Percentiles rank a stretch among this genome's conserved stretches.
phyloP scores from a whole-genome alignment of 2,113 vertebrate species.

The Salvelinus fontinalis region DNA sequence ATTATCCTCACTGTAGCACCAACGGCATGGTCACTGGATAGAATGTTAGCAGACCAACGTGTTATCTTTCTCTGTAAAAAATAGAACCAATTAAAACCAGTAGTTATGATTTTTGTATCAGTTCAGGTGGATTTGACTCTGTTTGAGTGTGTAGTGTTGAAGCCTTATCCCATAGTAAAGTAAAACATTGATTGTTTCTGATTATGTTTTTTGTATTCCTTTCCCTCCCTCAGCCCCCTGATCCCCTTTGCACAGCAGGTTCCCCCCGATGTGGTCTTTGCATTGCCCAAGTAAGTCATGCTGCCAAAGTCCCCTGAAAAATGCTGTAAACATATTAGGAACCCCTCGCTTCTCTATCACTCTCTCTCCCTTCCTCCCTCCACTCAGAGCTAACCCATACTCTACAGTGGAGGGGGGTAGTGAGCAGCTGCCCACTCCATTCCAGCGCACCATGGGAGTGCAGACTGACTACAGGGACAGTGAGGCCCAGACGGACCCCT shows the following conservation, averaged over 20 bases:
- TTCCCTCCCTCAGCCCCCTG: constrained; percentile 72
- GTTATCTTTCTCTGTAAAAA: too few species aligned
- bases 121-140: neutral
- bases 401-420: neutral
- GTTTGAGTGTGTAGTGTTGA: neutral
- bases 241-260: constrained; percentile 65
- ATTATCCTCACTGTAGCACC: neutral
- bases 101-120: neutral
- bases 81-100: too few species aligned
- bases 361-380: neutral
- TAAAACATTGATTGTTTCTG: too few species aligned
- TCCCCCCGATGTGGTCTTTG: constrained; percentile 61
- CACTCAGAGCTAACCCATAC: constrained; percentile 44
- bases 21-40: neutral
- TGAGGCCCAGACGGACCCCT: constrained; percentile 92
- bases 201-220: neutral
- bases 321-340: neutral
- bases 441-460: constrained; percentile 75
- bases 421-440: constrained; percentile 16
- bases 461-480: constrained; percentile 95
- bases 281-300: constrained; percentile 74
- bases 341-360: neutral
- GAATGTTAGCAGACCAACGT: neutral
- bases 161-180: too few species aligned
- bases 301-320: too few species aligned